Base-by-base conservation (phyloP, 2,113 vertebrate genomes). In the Ivindomyrus marchei region DNA sequence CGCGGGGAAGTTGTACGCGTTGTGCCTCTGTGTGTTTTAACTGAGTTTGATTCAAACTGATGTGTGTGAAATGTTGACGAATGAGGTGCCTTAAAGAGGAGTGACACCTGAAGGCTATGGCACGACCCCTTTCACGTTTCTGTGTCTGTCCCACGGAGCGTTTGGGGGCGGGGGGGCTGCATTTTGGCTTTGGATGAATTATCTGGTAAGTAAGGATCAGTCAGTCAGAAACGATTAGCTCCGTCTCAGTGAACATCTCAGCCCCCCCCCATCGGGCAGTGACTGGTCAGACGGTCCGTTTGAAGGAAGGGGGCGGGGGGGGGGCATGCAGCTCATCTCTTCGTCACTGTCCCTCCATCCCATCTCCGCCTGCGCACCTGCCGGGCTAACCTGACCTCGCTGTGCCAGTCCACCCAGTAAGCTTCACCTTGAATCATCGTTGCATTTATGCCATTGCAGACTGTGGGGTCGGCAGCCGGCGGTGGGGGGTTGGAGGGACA, bases 221-320 rank as follows among this genome's bases (percentile, higher is more conserved):
- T 49, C 19, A 74, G 50, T 90, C 66, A 83, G 74, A 88, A 90
- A 49, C 66, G 66, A 88, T 88, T 45, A 90, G 31, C n/a, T 24
- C n/a, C 86, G 24, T 58, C 66, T 31, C 46, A n/a, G 11, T 17
- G 36, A 70, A 50, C 50, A 74, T 46, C 58, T 88, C 17, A 27
- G 62, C 77, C 31, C n/a, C 56, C 58, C n/a, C 62, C 50, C 80
- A 36, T 80, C 36, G 52, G 62, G n/a, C 47, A 49, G n/a, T 9
- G 74, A 80, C 66, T 27, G 24, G 62, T 49, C 56, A 87, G 58
- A 50, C 66, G 52, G 70, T 80, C 85, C 85, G 15, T 90, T 53
- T 53, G 52, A 53, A 53, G 10, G 47, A 15, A 45, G 17, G 21
- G 27, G 47, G 15, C 1, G 66, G 19, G n/a, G 17, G 27, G 31